phyloP scores from a whole-genome alignment of 2,113 vertebrate species.

The Podarcis cretensis region DNA sequence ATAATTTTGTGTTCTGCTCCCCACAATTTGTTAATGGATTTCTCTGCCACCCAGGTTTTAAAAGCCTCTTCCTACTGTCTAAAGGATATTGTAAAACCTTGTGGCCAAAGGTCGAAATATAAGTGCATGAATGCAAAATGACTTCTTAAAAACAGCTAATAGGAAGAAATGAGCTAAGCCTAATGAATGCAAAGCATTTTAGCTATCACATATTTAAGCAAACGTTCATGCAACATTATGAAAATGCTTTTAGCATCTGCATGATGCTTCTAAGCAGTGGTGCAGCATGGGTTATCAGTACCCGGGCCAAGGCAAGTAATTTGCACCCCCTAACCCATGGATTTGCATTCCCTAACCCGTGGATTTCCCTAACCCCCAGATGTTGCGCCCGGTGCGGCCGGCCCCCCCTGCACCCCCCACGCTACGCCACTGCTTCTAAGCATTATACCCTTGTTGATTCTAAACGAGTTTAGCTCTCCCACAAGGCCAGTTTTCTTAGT shows the following conservation, averaged over 20 bases:
- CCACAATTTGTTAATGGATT: background rate
- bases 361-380: no score
- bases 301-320: no score
- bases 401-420: no score
- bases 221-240: background rate
- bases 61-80: background rate
- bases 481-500: background rate
- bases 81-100: background rate
- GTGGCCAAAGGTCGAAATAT: background rate
- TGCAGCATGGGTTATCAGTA: no score
- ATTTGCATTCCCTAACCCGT: no score
- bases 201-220: conserved; percentile 12
- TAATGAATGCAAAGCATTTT: background rate
- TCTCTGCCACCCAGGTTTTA: background rate
- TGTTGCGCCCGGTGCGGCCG: no score
- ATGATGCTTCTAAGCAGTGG: conserved; percentile 4
- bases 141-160: background rate
- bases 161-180: conserved; percentile 5
- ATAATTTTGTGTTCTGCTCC: background rate
- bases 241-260: background rate
- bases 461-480: background rate
- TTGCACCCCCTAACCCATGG: no score
- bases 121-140: background rate
- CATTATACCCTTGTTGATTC: background rate
- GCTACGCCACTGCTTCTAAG: conserved; percentile 3